Evolutionary conservation across 2,888 invertebrate genomes (phyloP).

Genomic region (Mesorhabditis sp.): DNA sequence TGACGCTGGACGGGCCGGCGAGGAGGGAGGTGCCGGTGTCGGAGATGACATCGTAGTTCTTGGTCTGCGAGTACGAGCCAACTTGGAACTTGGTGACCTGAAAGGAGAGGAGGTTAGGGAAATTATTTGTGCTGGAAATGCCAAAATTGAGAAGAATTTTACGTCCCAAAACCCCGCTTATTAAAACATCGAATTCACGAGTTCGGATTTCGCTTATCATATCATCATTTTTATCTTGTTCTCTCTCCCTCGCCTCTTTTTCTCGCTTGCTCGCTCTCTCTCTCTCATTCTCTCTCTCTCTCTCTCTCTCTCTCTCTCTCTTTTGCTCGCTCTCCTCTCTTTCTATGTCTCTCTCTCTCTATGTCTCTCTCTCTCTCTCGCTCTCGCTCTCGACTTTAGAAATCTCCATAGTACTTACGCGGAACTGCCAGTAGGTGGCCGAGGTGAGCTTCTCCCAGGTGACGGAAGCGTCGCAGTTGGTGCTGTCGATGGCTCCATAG

Average conservation of each 20-base stretch:
- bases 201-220: too few relatives aligned
- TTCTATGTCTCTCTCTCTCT: too few relatives aligned
- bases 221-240: too few relatives aligned
- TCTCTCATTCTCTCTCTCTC: neutral
- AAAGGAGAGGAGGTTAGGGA: neutral
- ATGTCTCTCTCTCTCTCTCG: too few relatives aligned
- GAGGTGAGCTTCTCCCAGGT: slow-evolving; percentile 30
- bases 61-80: slow-evolving; percentile 24
- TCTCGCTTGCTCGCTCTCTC: too few relatives aligned
- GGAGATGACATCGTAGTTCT: slow-evolving; percentile 28
- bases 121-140: too few relatives aligned
- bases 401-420: slow-evolving; percentile 13
- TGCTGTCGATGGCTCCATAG: slow-evolving; percentile 49
- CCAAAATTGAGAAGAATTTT: too few relatives aligned
- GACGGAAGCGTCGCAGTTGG: slow-evolving; percentile 24
- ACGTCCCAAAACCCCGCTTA: too few relatives aligned
- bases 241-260: too few relatives aligned
- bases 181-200: too few relatives aligned
- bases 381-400: neutral
- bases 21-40: slow-evolving; percentile 35
- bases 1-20: slow-evolving; percentile 23
- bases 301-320: neutral
- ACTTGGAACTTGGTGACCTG: slow-evolving; percentile 17
- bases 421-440: slow-evolving; percentile 38
- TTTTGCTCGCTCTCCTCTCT: too few relatives aligned